Evolutionary conservation across 2,113 vertebrate genomes (phyloP).

Genomic region (Macaca fascicularis): DNA sequence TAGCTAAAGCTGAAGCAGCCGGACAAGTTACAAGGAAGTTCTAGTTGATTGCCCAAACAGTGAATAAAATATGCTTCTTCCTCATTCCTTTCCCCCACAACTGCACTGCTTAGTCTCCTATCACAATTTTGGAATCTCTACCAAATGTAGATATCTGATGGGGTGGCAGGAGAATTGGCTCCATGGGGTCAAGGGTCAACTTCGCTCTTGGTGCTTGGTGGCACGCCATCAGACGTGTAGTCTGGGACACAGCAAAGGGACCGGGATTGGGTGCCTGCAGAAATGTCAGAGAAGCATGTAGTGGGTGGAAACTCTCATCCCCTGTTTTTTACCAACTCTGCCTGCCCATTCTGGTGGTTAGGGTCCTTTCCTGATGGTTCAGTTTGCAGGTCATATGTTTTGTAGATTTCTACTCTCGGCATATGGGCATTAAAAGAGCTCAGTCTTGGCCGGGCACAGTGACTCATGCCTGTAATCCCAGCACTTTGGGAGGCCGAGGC

Average conservation of each 20-base stretch:
- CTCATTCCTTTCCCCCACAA: slow-evolving; percentile 25
- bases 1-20: not conserved
- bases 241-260: not conserved
- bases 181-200: not conserved
- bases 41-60: not conserved
- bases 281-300: not conserved
- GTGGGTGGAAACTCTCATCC: not conserved
- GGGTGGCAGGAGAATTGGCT: not conserved
- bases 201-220: not conserved
- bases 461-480: no score
- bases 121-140: not conserved
- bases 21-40: not conserved
- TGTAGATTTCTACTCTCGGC: not conserved
- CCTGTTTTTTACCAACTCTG: slow-evolving; percentile 26
- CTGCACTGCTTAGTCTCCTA: not conserved
- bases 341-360: not conserved
- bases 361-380: not conserved
- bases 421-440: not conserved
- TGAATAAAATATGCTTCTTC: slow-evolving; percentile 28
- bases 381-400: not conserved
- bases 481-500: no score
- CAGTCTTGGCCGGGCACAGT: not conserved
- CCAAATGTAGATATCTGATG: not conserved
- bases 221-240: not conserved
- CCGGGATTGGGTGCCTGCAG: not conserved